These are phyloP conservation scores for Oxygymnocypris stewartii DNA, from an alignment of 2,113 vertebrate genomes.

Conservation along the genomic window DNA sequence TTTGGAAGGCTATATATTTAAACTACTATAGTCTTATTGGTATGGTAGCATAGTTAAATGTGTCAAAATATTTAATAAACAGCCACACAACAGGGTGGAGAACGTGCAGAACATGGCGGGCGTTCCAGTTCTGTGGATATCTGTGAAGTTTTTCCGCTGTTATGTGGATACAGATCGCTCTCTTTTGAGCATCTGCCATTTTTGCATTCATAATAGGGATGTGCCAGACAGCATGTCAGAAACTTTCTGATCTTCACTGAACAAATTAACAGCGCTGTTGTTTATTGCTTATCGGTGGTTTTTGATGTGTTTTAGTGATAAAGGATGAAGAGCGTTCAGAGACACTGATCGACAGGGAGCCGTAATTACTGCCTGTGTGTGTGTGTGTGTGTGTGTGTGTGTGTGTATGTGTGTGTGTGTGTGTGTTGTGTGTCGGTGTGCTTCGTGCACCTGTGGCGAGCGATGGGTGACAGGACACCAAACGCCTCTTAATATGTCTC, in stretches of 20 bases:
- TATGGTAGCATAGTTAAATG: not conserved
- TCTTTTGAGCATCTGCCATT: not conserved
- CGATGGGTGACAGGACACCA: slow-evolving; percentile 46
- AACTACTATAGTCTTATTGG: not conserved
- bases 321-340: slow-evolving; percentile 42
- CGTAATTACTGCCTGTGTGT: slow-evolving; percentile 53
- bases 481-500: slow-evolving; percentile 46
- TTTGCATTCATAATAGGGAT: not conserved
- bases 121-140: not conserved
- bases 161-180: not conserved
- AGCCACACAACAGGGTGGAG: not conserved
- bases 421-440: not conserved
- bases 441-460: slow-evolving; percentile 22
- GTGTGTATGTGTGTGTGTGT: too few relatives aligned
- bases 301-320: slow-evolving; percentile 58
- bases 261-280: slow-evolving; percentile 39
- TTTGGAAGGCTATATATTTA: too few relatives aligned
- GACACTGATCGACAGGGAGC: slow-evolving; percentile 39
- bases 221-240: not conserved
- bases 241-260: slow-evolving; percentile 37
- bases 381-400: too few relatives aligned
- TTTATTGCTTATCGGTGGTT: slow-evolving; percentile 48
- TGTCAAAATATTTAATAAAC: not conserved
- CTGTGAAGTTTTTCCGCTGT: not conserved
- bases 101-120: not conserved